phyloP scores from a whole-genome alignment of 2,888 invertebrate genomes.

The Drosophila percnosoma region DNA sequence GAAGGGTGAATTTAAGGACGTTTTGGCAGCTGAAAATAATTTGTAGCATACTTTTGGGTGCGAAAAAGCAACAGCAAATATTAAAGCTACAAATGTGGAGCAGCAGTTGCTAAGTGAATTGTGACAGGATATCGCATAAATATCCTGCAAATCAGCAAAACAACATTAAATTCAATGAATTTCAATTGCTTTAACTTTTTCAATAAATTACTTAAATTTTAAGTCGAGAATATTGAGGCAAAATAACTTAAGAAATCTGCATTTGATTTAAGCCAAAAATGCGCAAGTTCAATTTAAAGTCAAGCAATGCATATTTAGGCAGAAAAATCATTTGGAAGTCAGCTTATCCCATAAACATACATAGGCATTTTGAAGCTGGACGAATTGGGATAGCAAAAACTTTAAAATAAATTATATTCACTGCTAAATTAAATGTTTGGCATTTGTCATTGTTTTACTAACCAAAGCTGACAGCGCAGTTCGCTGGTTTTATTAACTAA shows the following conservation, averaged over 20 bases:
- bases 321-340: neutral
- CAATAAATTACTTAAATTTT: accelerated
- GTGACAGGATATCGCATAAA: neutral
- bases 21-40: slow-evolving; percentile 30
- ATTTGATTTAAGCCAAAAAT: neutral
- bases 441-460: neutral
- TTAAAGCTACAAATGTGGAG: neutral
- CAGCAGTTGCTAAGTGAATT: slow-evolving; percentile 1
- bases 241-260: neutral
- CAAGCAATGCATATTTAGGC: neutral
- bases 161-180: neutral
- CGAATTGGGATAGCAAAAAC: neutral
- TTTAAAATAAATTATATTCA: neutral
- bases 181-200: neutral
- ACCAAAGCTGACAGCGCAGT: neutral
- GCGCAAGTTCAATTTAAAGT: neutral
- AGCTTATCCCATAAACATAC: neutral
- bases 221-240: too few relatives aligned
- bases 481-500: neutral
- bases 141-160: neutral
- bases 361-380: neutral
- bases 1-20: slow-evolving; percentile 25
- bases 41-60: slow-evolving; percentile 52
- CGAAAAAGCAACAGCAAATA: slow-evolving; percentile 9
- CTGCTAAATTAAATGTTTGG: neutral